Conservation (phyloP, 2,797 vertebrate species). For the Rhinophrynus dorsalis region DNA sequence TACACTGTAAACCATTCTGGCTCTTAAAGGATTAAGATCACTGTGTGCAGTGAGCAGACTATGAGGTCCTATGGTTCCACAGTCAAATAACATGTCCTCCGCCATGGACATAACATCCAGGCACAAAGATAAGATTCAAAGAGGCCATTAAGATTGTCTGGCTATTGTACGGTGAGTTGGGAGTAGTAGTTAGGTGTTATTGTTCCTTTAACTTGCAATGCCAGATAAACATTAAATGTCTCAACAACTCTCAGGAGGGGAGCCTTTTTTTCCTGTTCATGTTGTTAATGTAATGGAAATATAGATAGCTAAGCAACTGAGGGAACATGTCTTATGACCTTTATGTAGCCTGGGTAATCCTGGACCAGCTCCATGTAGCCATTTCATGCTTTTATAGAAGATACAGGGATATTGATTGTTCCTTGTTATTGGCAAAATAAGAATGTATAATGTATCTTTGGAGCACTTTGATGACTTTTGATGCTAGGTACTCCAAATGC, state of each 20-base stretch:
- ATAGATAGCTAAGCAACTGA: conserved; percentile 22
- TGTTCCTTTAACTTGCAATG: neutral
- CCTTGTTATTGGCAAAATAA: conserved; percentile 45
- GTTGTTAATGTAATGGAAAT: conserved; percentile 33
- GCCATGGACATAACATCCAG: too few relatives aligned
- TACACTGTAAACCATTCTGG: too few relatives aligned
- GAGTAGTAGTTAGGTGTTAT: too few relatives aligned
- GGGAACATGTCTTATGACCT: conserved; percentile 16
- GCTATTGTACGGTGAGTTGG: too few relatives aligned
- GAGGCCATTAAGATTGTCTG: too few relatives aligned
- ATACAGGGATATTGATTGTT: conserved; percentile 43
- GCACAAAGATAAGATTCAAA: too few relatives aligned
- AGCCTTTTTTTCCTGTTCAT: conserved; percentile 12
- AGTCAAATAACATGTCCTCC: too few relatives aligned
- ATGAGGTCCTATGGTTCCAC: too few relatives aligned
- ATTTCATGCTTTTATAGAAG: conserved; percentile 37
- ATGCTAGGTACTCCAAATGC: conserved; percentile 22
- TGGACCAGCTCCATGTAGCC: conserved; percentile 37
- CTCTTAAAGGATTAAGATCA: too few relatives aligned
- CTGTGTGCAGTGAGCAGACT: too few relatives aligned
- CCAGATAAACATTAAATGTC: neutral
- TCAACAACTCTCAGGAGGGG: neutral
- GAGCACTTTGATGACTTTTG: conserved; percentile 35
- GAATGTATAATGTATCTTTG: conserved; percentile 35
- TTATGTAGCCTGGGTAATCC: conserved; percentile 21